Conservation (phyloP, 2,888 invertebrate genomes). For the Chesias legatella region DNA sequence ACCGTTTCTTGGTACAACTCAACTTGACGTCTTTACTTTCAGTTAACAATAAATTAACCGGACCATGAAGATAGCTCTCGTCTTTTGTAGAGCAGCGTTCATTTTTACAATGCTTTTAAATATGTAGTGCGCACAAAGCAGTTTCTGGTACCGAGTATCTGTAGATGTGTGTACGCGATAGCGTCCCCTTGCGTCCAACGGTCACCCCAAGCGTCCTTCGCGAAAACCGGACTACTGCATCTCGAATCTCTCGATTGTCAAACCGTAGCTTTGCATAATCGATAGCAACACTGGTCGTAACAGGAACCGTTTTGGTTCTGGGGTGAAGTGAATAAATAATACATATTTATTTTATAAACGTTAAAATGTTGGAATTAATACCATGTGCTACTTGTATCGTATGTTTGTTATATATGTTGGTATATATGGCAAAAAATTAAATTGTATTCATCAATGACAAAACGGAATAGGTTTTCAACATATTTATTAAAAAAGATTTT, state of each 20-base stretch:
- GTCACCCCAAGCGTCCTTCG: conserved; percentile 45
- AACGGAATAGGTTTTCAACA: no score
- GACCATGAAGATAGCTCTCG: conserved; percentile 8
- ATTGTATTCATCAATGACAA: no score
- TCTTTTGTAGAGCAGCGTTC: conserved; percentile 8
- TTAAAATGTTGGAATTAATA: no score
- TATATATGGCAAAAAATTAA: no score
- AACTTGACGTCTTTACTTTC: conserved; percentile 4
- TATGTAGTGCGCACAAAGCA: no score
- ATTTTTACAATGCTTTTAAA: conserved; percentile 9
- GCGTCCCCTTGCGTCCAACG: conserved; percentile 45
- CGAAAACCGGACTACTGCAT: conserved; percentile 72
- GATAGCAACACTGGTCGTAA: conserved; percentile 53
- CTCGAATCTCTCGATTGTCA: conserved; percentile 53
- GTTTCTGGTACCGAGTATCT: no score
- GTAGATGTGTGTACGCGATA: conserved; percentile 7
- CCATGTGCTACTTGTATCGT: no score
- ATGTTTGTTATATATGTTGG: no score
- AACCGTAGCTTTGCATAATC: conserved; percentile 70
- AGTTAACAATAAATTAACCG: conserved; percentile 14
- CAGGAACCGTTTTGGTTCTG: conserved; percentile 32
- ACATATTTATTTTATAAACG: conserved; percentile 32
- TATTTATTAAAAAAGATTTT: neutral
- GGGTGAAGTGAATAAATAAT: conserved; percentile 47
- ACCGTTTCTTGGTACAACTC: neutral